Base-by-base conservation (phyloP, 2,113 vertebrate species). In the Hiodon alosoides region DNA sequence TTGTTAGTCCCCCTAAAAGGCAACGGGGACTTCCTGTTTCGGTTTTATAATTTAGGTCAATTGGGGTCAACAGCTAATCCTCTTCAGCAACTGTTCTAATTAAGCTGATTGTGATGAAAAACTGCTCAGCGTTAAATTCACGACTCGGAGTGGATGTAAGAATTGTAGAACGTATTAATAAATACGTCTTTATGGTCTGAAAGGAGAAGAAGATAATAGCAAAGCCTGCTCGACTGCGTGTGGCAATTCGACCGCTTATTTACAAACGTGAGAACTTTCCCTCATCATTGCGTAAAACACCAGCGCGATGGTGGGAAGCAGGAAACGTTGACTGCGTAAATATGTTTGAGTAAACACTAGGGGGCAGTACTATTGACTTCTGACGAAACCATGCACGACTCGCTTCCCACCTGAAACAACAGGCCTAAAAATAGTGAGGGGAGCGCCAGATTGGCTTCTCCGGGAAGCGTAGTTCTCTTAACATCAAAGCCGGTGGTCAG, bases 361-460 rank as follows among this genome's bases (percentile, higher is more conserved):
- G 71, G 79, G 80, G 78, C 83, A 90, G 90, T 93, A 89, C 90
- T 84, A 88, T 87, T 83, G 84, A 87, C 90, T 83, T 86, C 80
- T 79, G 72, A 72, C 84, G 82, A 71, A 3, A 87, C 84, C 83
- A 7, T 0, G 69, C 85, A 83, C 77, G 74, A 71, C 81, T 80
- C 52, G 57, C 88, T 87, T 87, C 87, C 84, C 90, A 92, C 89
- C 91, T 94, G 90, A 91, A 90, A 92, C 86, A 89, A 89, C 87
- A 90, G 81, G 68, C 76, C 77, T 88, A 86, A 87, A 87, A 90
- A 85, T 87, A 88, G 85, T 85, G 31, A 5, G 16, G 10, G 1
- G 46, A 89, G 87, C 79, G 81, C 80, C 74, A 80, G 57, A 67
- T 85, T 91, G 87, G 84, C 85, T 89, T 87, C 81, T 86, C 91